Conservation (phyloP, 2,797 vertebrate species). For the Gallinago stenura region DNA sequence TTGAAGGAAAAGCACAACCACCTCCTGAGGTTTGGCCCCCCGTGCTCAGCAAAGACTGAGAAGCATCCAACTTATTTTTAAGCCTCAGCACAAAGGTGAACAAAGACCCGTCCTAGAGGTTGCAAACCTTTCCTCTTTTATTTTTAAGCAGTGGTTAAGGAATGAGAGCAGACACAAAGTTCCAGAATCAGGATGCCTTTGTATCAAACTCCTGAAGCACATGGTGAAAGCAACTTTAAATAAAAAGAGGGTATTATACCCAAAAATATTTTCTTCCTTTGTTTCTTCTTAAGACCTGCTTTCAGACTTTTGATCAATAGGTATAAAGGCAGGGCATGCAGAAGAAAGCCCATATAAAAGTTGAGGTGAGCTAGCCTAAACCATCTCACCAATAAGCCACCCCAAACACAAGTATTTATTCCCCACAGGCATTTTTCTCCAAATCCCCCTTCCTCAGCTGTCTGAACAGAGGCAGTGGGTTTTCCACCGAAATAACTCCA, state of each 20-base stretch:
- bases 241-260: neutral
- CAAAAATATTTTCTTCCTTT: neutral
- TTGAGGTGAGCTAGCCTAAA: neutral
- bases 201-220: neutral
- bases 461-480: neutral
- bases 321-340: neutral
- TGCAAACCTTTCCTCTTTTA: neutral
- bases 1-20: neutral
- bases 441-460: neutral
- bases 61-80: neutral
- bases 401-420: neutral
- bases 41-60: neutral
- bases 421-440: neutral
- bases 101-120: neutral
- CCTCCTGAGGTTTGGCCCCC: neutral
- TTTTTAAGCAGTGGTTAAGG: neutral
- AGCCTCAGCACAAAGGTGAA: neutral
- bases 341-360: neutral
- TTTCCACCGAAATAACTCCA: neutral
- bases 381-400: neutral
- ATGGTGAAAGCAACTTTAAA: neutral
- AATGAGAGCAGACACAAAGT: neutral
- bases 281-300: neutral
- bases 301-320: neutral
- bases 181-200: neutral